phyloP scores from a whole-genome alignment of 2,888 invertebrate genomes.

The Chrysotoxum bicinctum region DNA sequence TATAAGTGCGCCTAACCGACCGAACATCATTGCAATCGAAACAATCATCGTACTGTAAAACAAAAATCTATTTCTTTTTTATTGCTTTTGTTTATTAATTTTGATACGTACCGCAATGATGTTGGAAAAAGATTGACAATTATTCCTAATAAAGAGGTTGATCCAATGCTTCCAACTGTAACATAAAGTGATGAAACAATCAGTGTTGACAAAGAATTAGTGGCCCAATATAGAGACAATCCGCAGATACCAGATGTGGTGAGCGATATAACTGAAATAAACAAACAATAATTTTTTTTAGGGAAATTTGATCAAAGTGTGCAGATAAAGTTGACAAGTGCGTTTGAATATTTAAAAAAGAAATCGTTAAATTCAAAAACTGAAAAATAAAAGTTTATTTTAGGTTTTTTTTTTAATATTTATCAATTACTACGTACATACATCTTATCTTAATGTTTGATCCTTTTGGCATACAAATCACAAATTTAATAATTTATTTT shows the following conservation, averaged over 20 bases:
- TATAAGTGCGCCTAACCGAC: slow-evolving; percentile 86
- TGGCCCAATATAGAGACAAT: slow-evolving; percentile 84
- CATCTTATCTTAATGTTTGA: no score
- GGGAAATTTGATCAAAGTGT: no score
- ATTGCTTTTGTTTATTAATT: neutral
- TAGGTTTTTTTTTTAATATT: no score
- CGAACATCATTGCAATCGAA: slow-evolving; percentile 87
- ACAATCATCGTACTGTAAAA: slow-evolving; percentile 87
- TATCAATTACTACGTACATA: no score
- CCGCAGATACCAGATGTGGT: slow-evolving; percentile 83
- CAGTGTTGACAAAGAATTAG: slow-evolving; percentile 83
- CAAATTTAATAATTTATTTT: no score
- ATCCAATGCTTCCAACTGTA: slow-evolving; percentile 77
- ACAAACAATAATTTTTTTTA: no score
- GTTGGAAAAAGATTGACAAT: slow-evolving; percentile 79
- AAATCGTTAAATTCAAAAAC: no score
- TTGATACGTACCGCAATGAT: slow-evolving; percentile 77
- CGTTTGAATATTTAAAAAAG: no score
- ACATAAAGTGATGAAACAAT: slow-evolving; percentile 84
- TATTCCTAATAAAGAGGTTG: slow-evolving; percentile 78
- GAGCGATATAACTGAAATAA: slow-evolving; percentile 79
- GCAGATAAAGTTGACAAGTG: no score
- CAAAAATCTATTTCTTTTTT: neutral
- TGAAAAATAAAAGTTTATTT: no score
- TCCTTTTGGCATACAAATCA: no score